These are phyloP conservation scores for Gopherus evgoodei DNA, from an alignment of 2,113 vertebrate species.

Conservation along the genomic window DNA sequence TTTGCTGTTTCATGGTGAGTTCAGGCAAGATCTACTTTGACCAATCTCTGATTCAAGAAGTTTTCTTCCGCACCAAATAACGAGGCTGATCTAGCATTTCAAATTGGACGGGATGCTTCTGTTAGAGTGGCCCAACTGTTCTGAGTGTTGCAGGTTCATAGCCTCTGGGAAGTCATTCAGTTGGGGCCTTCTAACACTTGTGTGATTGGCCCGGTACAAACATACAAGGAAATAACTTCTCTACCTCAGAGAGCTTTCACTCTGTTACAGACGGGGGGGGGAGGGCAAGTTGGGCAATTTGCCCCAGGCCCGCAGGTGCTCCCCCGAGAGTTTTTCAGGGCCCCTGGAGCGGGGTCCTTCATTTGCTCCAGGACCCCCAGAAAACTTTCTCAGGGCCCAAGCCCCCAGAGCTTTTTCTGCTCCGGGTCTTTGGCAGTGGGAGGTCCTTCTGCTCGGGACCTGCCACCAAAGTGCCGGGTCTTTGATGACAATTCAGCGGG, in stretches of 20 bases:
- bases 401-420: no score
- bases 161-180: not conserved
- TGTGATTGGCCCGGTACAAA: not conserved
- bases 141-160: not conserved
- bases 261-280: not conserved
- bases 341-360: no score
- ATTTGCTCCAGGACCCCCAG: no score
- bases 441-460: no score
- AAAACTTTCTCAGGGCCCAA: no score
- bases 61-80: not conserved
- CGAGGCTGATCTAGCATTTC: fast-evolving
- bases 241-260: not conserved
- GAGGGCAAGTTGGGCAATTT: no score
- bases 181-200: not conserved
- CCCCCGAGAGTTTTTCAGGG: no score
- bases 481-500: no score
- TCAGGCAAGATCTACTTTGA: not conserved
- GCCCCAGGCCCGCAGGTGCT: no score
- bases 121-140: fast-evolving
- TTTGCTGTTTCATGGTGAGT: not conserved
- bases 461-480: no score
- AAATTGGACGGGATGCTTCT: not conserved
- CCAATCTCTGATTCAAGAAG: not conserved
- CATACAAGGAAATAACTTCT: not conserved
- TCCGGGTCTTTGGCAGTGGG: no score